These are phyloP conservation scores for Aurelia coerulea DNA, from an alignment of 30 jellyfish, hydroid and myxozoan genomes.

Conservation along the genomic window DNA sequence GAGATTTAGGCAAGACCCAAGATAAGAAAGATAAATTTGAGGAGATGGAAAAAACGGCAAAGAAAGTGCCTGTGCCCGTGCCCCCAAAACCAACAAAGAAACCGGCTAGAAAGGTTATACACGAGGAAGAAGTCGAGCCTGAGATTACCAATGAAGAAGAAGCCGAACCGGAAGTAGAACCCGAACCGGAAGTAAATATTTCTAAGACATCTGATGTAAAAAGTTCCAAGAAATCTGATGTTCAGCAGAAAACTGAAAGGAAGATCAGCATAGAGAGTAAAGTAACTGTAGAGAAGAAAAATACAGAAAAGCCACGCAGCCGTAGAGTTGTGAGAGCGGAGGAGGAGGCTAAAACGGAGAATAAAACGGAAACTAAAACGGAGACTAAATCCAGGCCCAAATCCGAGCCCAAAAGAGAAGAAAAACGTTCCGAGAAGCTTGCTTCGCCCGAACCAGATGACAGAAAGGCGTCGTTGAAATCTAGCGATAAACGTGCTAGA, in stretches of 20 bases:
- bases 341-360: slow-evolving; percentile 2
- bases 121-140: not conserved
- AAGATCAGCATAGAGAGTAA: slow-evolving; percentile 6
- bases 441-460: slow-evolving; percentile 32
- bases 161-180: not conserved
- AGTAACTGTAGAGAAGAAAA: slow-evolving; percentile 19
- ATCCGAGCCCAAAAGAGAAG: slow-evolving; percentile 19
- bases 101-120: slow-evolving; percentile 15
- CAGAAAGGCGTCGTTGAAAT: slow-evolving; percentile 29
- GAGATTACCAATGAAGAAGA: slow-evolving; percentile 38
- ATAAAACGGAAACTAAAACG: not conserved
- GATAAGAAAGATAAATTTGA: slow-evolving; percentile 50
- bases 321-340: slow-evolving; percentile 34
- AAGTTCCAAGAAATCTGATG: not conserved
- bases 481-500: slow-evolving; percentile 72
- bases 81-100: slow-evolving; percentile 66
- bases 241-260: slow-evolving; percentile 5
- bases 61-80: slow-evolving; percentile 56
- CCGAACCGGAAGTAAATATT: slow-evolving; percentile 1
- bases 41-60: slow-evolving; percentile 5
- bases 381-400: slow-evolving; percentile 3
- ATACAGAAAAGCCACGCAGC: slow-evolving; percentile 50
- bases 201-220: slow-evolving; percentile 22
- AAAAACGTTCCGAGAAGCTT: not conserved
- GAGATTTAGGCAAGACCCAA: slow-evolving; percentile 60